Evolutionary conservation across 2,888 invertebrate species (phyloP).

Genomic region (Pantelozetes paolii): DNA sequence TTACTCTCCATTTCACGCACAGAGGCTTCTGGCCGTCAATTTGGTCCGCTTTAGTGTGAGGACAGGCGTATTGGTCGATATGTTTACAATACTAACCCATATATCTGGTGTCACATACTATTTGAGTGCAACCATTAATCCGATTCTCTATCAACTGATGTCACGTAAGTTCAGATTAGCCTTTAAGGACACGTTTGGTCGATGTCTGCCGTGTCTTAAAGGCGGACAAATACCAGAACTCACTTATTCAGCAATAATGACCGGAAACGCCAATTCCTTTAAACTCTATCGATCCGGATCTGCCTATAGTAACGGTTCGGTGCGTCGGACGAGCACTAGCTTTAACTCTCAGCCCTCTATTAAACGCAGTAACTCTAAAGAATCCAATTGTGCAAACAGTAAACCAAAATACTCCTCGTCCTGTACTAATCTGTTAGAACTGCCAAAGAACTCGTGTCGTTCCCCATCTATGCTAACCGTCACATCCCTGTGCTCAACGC

Average conservation of each 20-base stretch:
- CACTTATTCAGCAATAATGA: constrained; percentile 36
- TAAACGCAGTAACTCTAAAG: background rate
- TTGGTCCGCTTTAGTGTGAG: constrained; percentile 45
- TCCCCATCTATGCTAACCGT: constrained; percentile 8
- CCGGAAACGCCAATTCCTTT: constrained; percentile 30
- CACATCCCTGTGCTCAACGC: background rate
- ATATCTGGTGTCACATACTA: constrained; percentile 85
- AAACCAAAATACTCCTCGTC: constrained; percentile 6
- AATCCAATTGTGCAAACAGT: no score
- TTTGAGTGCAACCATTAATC: constrained; percentile 86
- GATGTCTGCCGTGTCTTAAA: constrained; percentile 35
- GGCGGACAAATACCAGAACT: constrained; percentile 17
- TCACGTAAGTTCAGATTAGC: constrained; percentile 88
- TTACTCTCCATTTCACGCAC: constrained; percentile 87
- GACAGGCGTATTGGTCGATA: constrained; percentile 48
- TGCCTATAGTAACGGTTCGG: constrained; percentile 36
- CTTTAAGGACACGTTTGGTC: constrained; percentile 65
- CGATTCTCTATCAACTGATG: constrained; percentile 78
- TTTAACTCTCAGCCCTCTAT: background rate
- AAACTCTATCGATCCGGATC: constrained; percentile 33
- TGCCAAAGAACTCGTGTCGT: constrained; percentile 12
- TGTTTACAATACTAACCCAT: constrained; percentile 71
- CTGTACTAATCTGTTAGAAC: constrained; percentile 24
- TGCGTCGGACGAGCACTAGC: background rate
- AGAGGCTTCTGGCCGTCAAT: constrained; percentile 67